phyloP scores from a whole-genome alignment of 2,888 invertebrate genomes.

The Plutella xylostella region DNA sequence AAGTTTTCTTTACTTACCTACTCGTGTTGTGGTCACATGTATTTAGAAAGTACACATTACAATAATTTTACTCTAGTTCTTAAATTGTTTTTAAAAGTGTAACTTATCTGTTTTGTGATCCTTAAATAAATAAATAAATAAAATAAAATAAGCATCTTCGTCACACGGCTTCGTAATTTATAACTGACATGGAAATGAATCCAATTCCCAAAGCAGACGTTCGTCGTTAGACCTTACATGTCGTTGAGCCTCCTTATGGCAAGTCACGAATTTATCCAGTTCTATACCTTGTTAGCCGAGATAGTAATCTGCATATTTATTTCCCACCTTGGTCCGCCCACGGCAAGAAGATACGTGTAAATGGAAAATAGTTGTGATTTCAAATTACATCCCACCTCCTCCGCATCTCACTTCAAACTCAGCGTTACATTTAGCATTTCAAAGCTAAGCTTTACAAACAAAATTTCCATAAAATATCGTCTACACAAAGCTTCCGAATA shows the following conservation, averaged over 20 bases:
- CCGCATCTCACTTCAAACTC: not conserved
- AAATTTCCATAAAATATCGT: not conserved
- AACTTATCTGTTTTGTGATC: too few relatives aligned
- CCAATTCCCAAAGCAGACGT: not conserved
- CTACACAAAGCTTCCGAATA: not conserved
- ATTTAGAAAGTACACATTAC: too few relatives aligned
- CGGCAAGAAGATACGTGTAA: not conserved
- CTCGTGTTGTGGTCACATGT: too few relatives aligned
- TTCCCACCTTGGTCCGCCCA: not conserved
- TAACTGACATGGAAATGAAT: not conserved
- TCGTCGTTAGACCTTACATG: too few relatives aligned
- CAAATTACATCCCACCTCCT: not conserved
- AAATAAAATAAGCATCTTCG: too few relatives aligned
- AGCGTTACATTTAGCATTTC: not conserved
- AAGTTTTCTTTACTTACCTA: too few relatives aligned
- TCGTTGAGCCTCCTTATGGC: too few relatives aligned
- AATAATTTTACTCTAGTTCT: too few relatives aligned
- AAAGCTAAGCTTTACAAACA: not conserved
- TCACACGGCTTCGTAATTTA: too few relatives aligned
- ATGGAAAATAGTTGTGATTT: constrained; percentile 2
- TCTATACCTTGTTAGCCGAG: not conserved
- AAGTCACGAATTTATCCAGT: not conserved
- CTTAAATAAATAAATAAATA: too few relatives aligned
- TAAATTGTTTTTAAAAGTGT: too few relatives aligned
- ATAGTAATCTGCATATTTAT: not conserved